Percentiles rank a stretch among this genome's conserved stretches.
phyloP scores from a whole-genome alignment of 2,113 vertebrate species.

The Corythoichthys intestinalis region DNA sequence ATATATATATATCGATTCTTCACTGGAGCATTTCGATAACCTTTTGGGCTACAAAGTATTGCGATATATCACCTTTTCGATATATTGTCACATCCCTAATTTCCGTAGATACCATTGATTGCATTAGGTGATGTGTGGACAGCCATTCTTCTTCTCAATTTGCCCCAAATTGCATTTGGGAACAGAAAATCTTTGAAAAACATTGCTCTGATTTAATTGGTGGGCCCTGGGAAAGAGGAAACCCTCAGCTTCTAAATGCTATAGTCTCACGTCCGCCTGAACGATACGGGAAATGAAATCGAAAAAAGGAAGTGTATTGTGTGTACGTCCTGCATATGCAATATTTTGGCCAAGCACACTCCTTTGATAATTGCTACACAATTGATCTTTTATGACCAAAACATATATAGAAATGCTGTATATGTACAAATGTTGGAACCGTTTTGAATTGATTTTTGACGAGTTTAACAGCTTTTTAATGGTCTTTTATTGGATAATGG shows the following conservation, averaged over 20 bases:
- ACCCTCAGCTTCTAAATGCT: neutral
- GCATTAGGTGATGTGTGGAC: neutral
- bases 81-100: neutral
- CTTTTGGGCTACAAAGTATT: too few relatives aligned
- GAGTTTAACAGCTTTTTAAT: too few relatives aligned
- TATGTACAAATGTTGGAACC: too few relatives aligned
- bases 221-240: neutral
- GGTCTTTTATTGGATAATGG: too few relatives aligned
- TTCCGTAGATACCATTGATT: neutral
- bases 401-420: too few relatives aligned
- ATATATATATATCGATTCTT: too few relatives aligned
- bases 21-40: too few relatives aligned
- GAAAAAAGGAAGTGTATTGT: neutral
- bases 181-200: neutral
- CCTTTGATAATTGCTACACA: too few relatives aligned
- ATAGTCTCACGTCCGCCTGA: neutral
- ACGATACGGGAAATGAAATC: neutral
- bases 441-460: too few relatives aligned
- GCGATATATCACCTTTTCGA: too few relatives aligned
- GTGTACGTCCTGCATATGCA: neutral
- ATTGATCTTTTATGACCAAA: too few relatives aligned
- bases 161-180: neutral
- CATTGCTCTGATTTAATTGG: neutral
- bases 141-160: neutral
- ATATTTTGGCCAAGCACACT: too few relatives aligned